Conservation (phyloP, 1,140 invertebrate genomes). For the Calephelis nemesis region DNA sequence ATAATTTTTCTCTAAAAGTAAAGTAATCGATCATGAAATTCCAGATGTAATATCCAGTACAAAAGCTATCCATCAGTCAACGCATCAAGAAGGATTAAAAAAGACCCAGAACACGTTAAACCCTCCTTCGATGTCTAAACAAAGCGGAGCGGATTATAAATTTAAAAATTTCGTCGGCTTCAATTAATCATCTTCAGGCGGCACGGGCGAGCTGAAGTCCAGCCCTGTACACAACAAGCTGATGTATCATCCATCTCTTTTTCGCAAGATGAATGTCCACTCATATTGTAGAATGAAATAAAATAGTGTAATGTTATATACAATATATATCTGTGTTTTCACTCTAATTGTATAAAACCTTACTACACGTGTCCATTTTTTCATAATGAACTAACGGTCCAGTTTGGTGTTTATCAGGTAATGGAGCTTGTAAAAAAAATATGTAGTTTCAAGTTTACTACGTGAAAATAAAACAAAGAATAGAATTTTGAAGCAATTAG, state of each 20-base stretch:
- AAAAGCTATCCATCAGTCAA: slow-evolving; percentile 35
- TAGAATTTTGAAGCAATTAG: too few relatives aligned
- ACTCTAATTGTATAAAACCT: too few relatives aligned
- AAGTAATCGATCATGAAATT: slow-evolving; percentile 16
- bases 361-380: too few relatives aligned
- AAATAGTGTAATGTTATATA: neutral
- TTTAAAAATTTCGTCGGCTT: slow-evolving; percentile 41
- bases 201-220: slow-evolving; percentile 32
- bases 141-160: slow-evolving; percentile 43
- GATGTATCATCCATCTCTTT: slow-evolving; percentile 22
- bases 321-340: too few relatives aligned
- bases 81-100: slow-evolving; percentile 33
- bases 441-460: too few relatives aligned
- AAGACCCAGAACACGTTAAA: slow-evolving; percentile 35
- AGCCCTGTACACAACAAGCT: slow-evolving; percentile 24
- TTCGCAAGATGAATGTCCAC: slow-evolving; percentile 16
- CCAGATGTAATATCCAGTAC: slow-evolving; percentile 15
- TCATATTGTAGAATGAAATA: neutral
- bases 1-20: too few relatives aligned
- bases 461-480: too few relatives aligned
- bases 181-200: slow-evolving; percentile 47
- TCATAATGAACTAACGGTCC: too few relatives aligned
- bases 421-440: too few relatives aligned
- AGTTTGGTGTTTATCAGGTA: too few relatives aligned
- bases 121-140: slow-evolving; percentile 41